These are phyloP conservation scores for Zalophus californianus DNA, from an alignment of 2,797 vertebrate species.

Conservation along the genomic window DNA sequence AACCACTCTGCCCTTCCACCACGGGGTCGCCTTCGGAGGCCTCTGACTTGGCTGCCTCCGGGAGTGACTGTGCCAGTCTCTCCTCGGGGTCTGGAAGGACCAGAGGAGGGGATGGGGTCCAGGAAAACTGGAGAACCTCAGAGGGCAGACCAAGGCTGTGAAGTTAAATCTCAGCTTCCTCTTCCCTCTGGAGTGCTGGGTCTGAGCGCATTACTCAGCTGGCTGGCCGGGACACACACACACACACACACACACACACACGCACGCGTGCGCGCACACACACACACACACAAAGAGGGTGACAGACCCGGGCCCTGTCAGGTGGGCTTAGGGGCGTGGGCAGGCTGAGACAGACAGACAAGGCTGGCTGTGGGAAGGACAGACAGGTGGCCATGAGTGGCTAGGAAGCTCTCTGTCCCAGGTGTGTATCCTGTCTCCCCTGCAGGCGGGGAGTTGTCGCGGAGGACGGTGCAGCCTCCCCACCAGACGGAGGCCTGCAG, in stretches of 20 bases:
- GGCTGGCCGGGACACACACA: background rate
- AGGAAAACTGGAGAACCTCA: background rate
- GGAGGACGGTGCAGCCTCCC: background rate
- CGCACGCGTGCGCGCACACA: no score
- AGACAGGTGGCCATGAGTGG: background rate
- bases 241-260: no score
- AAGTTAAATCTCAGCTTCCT: background rate
- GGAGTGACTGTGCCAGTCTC: background rate
- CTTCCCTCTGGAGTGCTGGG: background rate
- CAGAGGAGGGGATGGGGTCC: background rate
- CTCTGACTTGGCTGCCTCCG: background rate
- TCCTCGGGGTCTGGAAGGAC: background rate
- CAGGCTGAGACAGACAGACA: background rate
- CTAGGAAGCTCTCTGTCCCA: background rate
- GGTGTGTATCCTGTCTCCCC: background rate
- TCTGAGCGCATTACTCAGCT: background rate
- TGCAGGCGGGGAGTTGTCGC: background rate
- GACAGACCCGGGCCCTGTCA: background rate
- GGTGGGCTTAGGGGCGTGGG: background rate
- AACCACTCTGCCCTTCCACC: background rate
- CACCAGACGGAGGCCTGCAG: background rate
- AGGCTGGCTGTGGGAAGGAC: background rate
- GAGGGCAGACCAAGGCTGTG: background rate
- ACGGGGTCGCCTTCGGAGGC: fast-evolving
- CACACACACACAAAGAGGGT: background rate